Evolutionary conservation across 1,140 invertebrate genomes (phyloP), one percentile per base, ranked within the genome.

Genomic region (Zaprionus inermis): DNA sequence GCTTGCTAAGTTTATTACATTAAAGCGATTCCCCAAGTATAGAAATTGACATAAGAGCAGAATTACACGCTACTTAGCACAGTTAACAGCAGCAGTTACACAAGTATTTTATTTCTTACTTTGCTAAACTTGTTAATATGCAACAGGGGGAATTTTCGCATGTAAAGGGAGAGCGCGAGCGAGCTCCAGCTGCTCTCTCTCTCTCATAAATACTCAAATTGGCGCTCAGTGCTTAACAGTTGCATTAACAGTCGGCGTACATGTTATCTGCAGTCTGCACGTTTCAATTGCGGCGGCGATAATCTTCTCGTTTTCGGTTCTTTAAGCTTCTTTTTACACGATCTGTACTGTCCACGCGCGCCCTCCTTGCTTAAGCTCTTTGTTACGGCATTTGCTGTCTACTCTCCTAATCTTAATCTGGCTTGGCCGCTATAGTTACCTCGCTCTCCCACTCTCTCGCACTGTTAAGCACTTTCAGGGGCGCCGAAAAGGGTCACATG

Each of bases 401-500:
- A 3, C 18, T 20, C 10, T 46, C 18, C n/a, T 36, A 20, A 49
- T 49, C 44, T 18, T 20, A 49, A 49, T 56, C 3, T 55, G n/a
- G 30, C 3, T 24, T 24, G 1, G 22, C 22, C 22, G 24, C 24
- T 4, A 28, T 5, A 28, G 24, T 32, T 5, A 1, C 30, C 36
- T n/a, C 22, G 14, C 6, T 51, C 30, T 18, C 6, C 10, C 18
- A 32, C 32, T 22, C 44, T 36, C 12, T 34, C 10, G n/a, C 38
- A 16, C 38, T 44, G n/a, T 16, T 44, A 32, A 38, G 16, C 44
- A 51, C 16, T 56, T 46, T 44, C 55, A 67, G 56, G 54, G 64
- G 41, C 41, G 20, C 24, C 14, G 1, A 30, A 54, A 44, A 63
- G 72, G 66, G 72, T 74, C 58, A 74, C 70, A 54, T 41, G 32